Percentiles rank a stretch among this genome's conserved stretches.
phyloP scores from a whole-genome alignment of 2,113 vertebrate species.

The Aepyceros melampus region DNA sequence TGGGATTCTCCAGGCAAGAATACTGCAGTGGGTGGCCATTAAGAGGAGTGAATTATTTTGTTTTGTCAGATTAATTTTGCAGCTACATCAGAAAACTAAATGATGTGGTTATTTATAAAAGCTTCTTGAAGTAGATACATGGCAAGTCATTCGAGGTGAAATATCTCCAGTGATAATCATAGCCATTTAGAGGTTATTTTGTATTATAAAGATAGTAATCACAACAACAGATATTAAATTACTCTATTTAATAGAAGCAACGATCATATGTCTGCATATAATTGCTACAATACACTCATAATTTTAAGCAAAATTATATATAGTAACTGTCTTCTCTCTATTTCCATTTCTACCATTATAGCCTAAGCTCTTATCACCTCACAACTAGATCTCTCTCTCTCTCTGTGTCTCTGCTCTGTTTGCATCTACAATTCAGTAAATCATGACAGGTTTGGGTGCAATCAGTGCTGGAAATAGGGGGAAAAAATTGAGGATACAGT shows the following conservation, averaged over 20 bases:
- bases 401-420: background rate
- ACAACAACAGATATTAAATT: conserved; percentile 59
- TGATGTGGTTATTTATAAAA: conserved; percentile 60
- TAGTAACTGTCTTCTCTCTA: background rate
- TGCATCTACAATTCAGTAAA: background rate
- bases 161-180: conserved; percentile 53
- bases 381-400: background rate
- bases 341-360: background rate
- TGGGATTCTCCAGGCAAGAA: background rate
- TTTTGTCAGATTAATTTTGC: conserved; percentile 66
- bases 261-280: conserved; percentile 50
- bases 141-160: conserved; percentile 29
- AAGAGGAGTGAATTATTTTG: conserved; percentile 56
- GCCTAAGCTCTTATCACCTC: background rate
- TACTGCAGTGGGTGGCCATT: background rate
- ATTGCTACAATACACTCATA: conserved; percentile 31
- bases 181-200: conserved; percentile 60
- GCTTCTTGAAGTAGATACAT: conserved; percentile 30
- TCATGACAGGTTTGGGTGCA: background rate
- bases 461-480: background rate
- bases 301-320: conserved; percentile 58
- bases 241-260: conserved; percentile 50
- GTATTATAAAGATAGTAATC: conserved; percentile 45
- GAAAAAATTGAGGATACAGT: background rate
- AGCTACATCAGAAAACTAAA: conserved; percentile 42